Evolutionary conservation across 2,113 vertebrate species (phyloP).

Genomic region (Calyptommatus sinebrachiatus): DNA sequence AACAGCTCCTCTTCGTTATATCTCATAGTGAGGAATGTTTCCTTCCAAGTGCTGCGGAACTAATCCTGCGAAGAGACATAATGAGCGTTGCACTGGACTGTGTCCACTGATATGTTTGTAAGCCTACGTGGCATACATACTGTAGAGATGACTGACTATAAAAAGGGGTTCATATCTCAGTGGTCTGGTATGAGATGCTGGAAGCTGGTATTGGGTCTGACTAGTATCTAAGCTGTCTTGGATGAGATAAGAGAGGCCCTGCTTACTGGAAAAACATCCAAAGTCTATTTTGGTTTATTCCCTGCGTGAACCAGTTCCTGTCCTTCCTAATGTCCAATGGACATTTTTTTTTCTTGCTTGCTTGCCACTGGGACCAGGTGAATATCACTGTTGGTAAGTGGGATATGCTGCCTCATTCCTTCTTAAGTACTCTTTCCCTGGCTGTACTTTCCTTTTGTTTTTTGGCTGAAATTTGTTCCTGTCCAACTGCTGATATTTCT

Average conservation of each 20-base stretch:
- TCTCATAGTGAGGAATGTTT: neutral
- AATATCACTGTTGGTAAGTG: neutral
- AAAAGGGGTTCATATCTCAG: neutral
- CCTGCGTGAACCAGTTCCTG: neutral
- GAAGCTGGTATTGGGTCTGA: neutral
- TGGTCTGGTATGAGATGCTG: neutral
- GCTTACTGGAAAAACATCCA: neutral
- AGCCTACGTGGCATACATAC: neutral
- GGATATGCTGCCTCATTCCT: neutral
- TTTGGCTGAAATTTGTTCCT: neutral
- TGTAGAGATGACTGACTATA: neutral
- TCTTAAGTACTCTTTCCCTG: neutral
- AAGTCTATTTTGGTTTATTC: neutral
- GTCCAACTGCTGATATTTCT: neutral
- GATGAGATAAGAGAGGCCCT: neutral
- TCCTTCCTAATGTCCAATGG: neutral
- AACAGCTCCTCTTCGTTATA: neutral
- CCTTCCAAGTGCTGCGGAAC: slow-evolving; percentile 3
- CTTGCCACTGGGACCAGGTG: neutral
- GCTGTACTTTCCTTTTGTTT: neutral
- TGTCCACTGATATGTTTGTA: neutral
- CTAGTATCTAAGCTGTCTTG: neutral
- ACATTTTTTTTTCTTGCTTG: neutral
- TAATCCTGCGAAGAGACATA: neutral
- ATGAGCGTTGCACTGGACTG: neutral